Base-by-base conservation (phyloP, 2,888 invertebrate genomes). In the Meteorus colon region DNA sequence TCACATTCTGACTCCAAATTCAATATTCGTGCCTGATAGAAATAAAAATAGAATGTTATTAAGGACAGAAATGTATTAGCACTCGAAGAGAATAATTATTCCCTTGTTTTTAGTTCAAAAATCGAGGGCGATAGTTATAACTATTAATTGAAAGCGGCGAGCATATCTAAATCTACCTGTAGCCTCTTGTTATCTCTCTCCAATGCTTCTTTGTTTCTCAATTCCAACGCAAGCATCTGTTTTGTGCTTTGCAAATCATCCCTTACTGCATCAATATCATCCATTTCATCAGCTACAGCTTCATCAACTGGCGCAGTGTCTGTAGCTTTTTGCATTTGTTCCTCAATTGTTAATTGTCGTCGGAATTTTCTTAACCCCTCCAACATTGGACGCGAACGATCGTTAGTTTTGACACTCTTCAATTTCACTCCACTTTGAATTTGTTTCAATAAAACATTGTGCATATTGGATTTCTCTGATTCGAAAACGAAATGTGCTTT, bases 171-270 rank as follows among this genome's bases (percentile, higher is more conserved):
- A 62, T 76, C 68, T 80, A 89, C 89, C 87, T 89, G 91, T 69
- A 97, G 92, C 84, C 96, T 93, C 88, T 96, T 96, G 87, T 96
- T 97, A 90, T 97, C 97, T 85, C 96, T 90, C 83, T 95, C 95
- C 85, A 96, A 93, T 0, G 95, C 95, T 89, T 96, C 96, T 86
- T 96, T 96, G 86, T 96, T 96, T 85, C 95, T 92, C 82, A 97
- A 90, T 90, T 97, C 97, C 76, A 96, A 92, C 16, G 96, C 96
- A 78, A 97, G 90, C 92, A 97, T 94, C 90, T 97, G 97, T 89
- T 97, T 97, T 8, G 96, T 96, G 76, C 96, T 96, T 87, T 97
- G 97, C 55, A 97, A 92, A 88, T 97, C 97, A 86, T 97, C 97
- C 82, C 97, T 92, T 24, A 96, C 94, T 87, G 95, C 96, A 85